Base-by-base conservation (phyloP, 2,797 vertebrate genomes). In the Pseudochirops cupreus region DNA sequence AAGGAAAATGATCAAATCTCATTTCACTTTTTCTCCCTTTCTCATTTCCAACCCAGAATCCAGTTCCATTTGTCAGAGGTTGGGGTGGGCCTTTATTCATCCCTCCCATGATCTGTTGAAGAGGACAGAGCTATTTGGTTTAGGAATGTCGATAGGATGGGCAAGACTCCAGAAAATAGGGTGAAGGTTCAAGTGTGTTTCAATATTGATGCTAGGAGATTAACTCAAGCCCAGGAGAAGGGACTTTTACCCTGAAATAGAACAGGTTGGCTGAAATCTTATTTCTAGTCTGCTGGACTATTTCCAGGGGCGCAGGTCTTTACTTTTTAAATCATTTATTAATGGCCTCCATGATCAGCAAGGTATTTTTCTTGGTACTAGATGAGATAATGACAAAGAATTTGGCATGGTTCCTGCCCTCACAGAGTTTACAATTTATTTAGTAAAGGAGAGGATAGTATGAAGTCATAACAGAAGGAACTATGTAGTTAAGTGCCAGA, bases 31-130 rank as follows among this genome's bases (percentile, higher is more conserved):
- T 56, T 87, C 39, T 82, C 50, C 21, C 24, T 12, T 3, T 29
- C 9, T 50, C 92, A 92, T 29, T n/a, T 50, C 58, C 54, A 0
- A 31, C 55, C 24, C 0, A 0, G n/a, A 91, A 59, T 4, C 11
- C 24, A 31, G 28, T 26, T 52, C 95, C 1, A 0, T 24, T 33
- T n/a, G 74, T 87, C 90, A 14, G 50, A 46, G 62, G 9, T n/a
- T 10, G 0, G 91, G 39, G 56, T 54, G 0, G 11, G 29, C 0
- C 5, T 87, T 50, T 87, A 46, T 87, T 16, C 46, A 0, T 13
- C 3, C 24, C 18, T 89, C 13, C 54, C 12, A 50, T 0, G 0
- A 53, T 0, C 0, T 50, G 0, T 9, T 56, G 31, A 24, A 67
- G 12, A n/a, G 67, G 31, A 54, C 0, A 1, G 67, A 82, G 10